Evolutionary conservation across 2,113 vertebrate genomes (phyloP).

Genomic region (Noctilio leporinus): DNA sequence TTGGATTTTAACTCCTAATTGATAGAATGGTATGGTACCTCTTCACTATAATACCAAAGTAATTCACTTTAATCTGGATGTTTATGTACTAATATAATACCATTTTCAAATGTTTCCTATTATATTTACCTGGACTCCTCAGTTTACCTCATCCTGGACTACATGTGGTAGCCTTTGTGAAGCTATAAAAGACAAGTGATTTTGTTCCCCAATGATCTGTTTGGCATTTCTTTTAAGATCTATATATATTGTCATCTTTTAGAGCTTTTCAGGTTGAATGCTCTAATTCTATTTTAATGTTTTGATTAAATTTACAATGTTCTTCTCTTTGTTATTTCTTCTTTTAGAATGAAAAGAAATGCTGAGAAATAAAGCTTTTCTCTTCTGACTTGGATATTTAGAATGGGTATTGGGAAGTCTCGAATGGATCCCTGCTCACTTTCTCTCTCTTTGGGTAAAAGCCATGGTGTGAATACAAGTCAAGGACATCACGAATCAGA

Average conservation of each 20-base stretch:
- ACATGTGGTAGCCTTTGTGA: neutral
- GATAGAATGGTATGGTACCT: neutral
- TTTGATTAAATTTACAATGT: neutral
- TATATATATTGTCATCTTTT: neutral
- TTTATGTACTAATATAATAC: neutral
- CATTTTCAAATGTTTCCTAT: neutral
- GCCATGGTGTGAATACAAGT: neutral
- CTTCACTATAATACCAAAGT: neutral
- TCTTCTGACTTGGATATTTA: neutral
- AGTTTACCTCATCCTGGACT: neutral
- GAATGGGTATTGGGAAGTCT: constrained; percentile 36
- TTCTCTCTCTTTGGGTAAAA: constrained; percentile 31
- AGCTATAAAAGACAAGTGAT: neutral
- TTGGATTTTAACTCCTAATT: neutral
- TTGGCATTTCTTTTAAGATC: neutral
- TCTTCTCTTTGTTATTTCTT: constrained; percentile 22
- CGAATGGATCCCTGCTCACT: constrained; percentile 16
- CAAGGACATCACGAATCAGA: neutral
- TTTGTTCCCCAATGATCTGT: neutral
- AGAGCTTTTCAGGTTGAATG: neutral
- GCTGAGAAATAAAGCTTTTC: neutral
- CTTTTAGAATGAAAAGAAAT: constrained; percentile 45
- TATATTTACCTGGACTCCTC: neutral
- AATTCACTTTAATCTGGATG: neutral
- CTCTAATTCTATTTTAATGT: neutral